A percentile compares a stretch with the other conserved stretches of the same genome.
phyloP scores from a whole-genome alignment of 2,113 vertebrate species.

The Naja naja region DNA sequence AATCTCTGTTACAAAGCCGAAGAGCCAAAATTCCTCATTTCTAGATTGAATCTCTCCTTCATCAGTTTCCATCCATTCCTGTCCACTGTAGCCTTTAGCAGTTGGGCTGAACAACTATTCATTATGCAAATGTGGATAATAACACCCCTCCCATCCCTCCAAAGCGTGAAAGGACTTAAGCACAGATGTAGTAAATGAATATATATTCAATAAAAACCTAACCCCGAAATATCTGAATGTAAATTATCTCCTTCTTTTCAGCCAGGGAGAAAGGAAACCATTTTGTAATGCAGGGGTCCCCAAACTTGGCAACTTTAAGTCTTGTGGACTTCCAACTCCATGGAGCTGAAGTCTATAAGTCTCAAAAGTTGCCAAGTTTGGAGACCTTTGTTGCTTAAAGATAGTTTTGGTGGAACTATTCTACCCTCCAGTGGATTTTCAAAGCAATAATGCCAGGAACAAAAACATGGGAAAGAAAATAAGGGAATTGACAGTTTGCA shows the following conservation, averaged over 20 bases:
- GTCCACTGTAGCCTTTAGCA: neutral
- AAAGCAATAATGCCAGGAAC: constrained; percentile 39
- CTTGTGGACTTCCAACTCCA: too few relatives aligned
- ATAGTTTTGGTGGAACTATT: constrained; percentile 49
- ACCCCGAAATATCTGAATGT: neutral
- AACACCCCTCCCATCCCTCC: too few relatives aligned
- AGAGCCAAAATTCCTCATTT: too few relatives aligned
- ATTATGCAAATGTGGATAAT: neutral
- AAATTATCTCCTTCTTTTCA: neutral
- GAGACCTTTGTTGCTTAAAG: neutral
- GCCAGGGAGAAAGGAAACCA: neutral
- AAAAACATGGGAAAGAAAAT: too few relatives aligned
- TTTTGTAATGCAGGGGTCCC: too few relatives aligned
- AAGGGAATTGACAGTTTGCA: neutral
- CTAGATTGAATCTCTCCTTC: too few relatives aligned
- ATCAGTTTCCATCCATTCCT: too few relatives aligned
- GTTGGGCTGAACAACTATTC: neutral
- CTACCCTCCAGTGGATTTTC: constrained; percentile 71
- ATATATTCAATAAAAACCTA: too few relatives aligned
- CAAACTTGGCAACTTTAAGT: too few relatives aligned
- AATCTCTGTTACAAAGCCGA: too few relatives aligned
- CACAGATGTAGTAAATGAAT: rapidly evolving
- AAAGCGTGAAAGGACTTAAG: neutral
- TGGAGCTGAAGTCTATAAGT: too few relatives aligned
- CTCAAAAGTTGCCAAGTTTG: too few relatives aligned